Evolutionary conservation across 2,797 vertebrate genomes (phyloP), one percentile per base, ranked within the genome.

Genomic region (Lithobates sylvaticus): DNA sequence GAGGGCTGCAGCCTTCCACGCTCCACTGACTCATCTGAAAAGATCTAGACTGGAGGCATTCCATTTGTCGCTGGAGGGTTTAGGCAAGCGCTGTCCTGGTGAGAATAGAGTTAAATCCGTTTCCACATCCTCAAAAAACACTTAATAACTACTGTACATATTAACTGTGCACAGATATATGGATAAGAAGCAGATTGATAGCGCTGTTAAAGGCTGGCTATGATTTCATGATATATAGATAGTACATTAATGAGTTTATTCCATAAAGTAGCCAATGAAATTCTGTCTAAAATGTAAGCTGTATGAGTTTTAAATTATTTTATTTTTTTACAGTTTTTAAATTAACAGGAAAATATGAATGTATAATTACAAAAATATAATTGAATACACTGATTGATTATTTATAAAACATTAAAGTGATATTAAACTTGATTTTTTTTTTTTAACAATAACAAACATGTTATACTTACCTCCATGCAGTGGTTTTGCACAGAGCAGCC

Each of bases 21-120:
- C 36, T 76, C 54, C 54, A 65, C 47, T 65, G 70, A 27, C 39
- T 74, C 36, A 3, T 74, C 72, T 47, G 39, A 74, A 74, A 74
- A 74, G 42, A 44, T 74, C 27, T 27, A 23, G 42, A 74, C 27
- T 27, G 42, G 42, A 74, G 39, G 26, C 42, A 47, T 26, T 39
- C 68, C 68, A 72, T 74, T 74, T 73, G 12, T 74, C 72, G 54
- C 70, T 73, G 36, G 54, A 82, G 32, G 80, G 34, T 64, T 70
- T 50, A 39, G 54, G 39, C 12, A 26, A 79, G 27, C 39, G 29
- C 36, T 69, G 42, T 32, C 72, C 8, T 74, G 70, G 80, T 15
- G 34, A 26, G 54, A 54, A 26, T 44, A 36, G 50, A 42, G 54
- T 82, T 82, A 73, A 73, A 64, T 34, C 65, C 32, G 64, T 74